A percentile compares a stretch with the other conserved stretches of the same genome.
These are phyloP conservation scores for Cryptotis parvus DNA, from an alignment of 2,113 vertebrate species.

Conservation along the genomic window DNA sequence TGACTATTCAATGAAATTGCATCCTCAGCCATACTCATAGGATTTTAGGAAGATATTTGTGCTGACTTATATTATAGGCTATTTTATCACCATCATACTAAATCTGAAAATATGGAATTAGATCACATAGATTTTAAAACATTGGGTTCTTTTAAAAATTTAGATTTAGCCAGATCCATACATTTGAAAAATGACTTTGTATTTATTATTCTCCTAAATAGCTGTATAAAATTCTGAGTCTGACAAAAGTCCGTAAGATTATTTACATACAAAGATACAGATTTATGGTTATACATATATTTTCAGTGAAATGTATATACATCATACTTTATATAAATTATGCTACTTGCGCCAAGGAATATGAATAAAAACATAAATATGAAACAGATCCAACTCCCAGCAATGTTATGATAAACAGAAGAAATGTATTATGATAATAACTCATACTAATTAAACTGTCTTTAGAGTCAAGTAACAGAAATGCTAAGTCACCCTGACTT, in stretches of 20 bases:
- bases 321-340: background rate
- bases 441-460: background rate
- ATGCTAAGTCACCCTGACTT: background rate
- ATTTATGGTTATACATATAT: background rate
- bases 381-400: background rate
- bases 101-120: background rate
- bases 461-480: background rate
- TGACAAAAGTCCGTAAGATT: slow-evolving; percentile 21
- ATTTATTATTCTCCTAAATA: slow-evolving; percentile 35
- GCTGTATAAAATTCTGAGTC: background rate
- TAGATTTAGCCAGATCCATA: background rate
- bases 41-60: background rate
- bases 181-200: slow-evolving; percentile 1
- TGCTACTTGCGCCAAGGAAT: background rate
- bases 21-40: background rate
- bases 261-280: background rate
- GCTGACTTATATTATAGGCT: background rate
- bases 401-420: background rate
- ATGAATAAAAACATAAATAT: background rate
- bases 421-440: background rate
- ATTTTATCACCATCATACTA: background rate
- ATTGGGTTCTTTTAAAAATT: background rate
- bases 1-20: background rate
- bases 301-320: background rate
- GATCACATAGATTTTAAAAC: background rate